Percentiles rank a stretch among this genome's conserved stretches.
Evolutionary conservation across 2,113 vertebrate species (phyloP).

Genomic region (Pica pica): DNA sequence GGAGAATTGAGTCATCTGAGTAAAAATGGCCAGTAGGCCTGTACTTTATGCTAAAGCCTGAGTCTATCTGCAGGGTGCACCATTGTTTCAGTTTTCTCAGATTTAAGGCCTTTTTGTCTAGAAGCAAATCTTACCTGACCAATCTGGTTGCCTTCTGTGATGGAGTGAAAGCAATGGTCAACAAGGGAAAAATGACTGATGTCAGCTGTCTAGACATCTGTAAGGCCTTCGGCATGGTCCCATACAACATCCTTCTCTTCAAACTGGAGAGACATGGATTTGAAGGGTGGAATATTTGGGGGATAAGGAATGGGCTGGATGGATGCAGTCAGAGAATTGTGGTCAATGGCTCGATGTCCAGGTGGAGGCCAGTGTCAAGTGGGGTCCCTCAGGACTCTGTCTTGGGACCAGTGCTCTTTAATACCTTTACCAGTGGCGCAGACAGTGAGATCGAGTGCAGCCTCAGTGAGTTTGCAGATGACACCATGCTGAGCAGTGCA

Average conservation of each 20-base stretch:
- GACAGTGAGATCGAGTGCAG: fast-evolving
- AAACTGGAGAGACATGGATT: not conserved
- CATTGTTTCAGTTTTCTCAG: not conserved
- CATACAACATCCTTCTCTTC: not conserved
- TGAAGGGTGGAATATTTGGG: not conserved
- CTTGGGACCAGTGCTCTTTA: not conserved
- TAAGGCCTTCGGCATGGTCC: not conserved
- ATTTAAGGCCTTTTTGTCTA: not conserved
- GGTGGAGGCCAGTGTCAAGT: not conserved
- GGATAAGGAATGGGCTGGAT: not conserved
- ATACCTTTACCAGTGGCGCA: not conserved
- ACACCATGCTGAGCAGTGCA: not conserved
- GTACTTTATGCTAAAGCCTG: not conserved
- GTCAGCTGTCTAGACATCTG: not conserved
- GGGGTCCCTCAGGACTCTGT: not conserved
- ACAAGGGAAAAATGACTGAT: not conserved
- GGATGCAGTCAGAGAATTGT: too few species aligned
- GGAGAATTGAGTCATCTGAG: not conserved
- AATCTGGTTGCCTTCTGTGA: not conserved
- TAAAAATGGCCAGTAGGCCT: not conserved
- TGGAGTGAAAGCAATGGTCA: not conserved
- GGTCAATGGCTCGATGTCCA: not conserved
- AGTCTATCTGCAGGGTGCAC: not conserved
- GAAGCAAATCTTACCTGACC: not conserved
- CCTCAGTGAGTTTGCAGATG: not conserved